phyloP scores from a whole-genome alignment of 64 coral and sea anemone genomes.

The Dendronephthya gigantea region DNA sequence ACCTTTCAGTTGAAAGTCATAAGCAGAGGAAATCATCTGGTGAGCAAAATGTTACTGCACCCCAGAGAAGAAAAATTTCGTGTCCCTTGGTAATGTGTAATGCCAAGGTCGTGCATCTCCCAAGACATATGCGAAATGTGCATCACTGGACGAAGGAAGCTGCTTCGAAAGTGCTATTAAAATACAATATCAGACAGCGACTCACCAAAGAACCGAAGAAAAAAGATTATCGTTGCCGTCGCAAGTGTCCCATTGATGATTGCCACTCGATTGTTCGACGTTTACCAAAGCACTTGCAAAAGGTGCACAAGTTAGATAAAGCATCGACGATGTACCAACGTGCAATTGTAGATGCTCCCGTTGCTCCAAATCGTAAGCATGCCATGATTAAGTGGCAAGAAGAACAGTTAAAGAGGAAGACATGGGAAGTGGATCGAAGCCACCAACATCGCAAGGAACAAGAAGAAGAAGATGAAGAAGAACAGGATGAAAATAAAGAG shows the following conservation, averaged over 20 bases:
- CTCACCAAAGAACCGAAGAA: neutral
- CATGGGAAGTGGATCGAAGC: no score
- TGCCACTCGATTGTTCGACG: neutral
- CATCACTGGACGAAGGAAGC: constrained; percentile 39
- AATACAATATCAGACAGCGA: constrained; percentile 26
- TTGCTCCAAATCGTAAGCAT: neutral
- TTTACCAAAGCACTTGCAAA: constrained; percentile 11
- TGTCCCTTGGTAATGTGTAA: constrained; percentile 40
- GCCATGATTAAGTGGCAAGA: neutral
- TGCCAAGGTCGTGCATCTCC: constrained; percentile 37
- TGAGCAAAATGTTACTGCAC: no score
- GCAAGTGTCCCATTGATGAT: neutral
- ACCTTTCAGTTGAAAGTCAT: no score
- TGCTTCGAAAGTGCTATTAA: constrained; percentile 24
- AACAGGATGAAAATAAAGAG: constrained; percentile 4
- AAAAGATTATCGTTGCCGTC: constrained; percentile 5
- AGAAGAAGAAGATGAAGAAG: constrained; percentile 8
- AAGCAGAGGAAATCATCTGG: no score
- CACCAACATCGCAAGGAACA: neutral
- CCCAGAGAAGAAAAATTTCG: no score
- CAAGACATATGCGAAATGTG: constrained; percentile 44
- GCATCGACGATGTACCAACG: neutral
- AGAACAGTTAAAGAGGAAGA: neutral
- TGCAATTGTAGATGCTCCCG: constrained; percentile 21
- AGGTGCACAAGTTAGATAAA: constrained; percentile 9